Evolutionary conservation across 1,140 invertebrate species (phyloP), one percentile per base, ranked within the genome.

Genomic region (Chelonus insularis): DNA sequence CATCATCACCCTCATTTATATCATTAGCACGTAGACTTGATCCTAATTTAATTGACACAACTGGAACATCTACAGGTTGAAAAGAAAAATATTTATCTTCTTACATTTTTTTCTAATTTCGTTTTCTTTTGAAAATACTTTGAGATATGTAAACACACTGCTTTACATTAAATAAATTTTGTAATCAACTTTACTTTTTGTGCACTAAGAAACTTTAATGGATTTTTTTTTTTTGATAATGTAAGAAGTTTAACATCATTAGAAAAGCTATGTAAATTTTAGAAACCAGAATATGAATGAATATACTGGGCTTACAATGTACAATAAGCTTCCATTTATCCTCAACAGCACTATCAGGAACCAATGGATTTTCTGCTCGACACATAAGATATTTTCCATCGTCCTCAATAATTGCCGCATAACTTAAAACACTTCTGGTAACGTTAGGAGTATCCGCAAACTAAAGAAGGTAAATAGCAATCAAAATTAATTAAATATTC

Each of bases 331-430:
- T 83, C 83, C 83, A 84, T 59, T 82, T 82, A 65, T 89, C 86
- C 68, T 88, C 86, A 65, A 88, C 82, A 56, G 84, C 82, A 60
- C 86, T 84, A 62, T 81, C 81, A n/a, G 84, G 85, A 56, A 90
- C 83, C 43, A 81, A 78, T 50, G 84, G 84, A 76, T 90, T 90
- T 64, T 86, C 84, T 11, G 86, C 86, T n/a, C 86, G 83, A 71
- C 88, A 90, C 47, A 84, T 84, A 36, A 89, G 76, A 59, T 84
- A 82, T 63, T 88, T 86, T 14, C 86, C 84, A 51, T 85, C 80
- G 74, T 88, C 84, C 55, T 87, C 85, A 50, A 80, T 76, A 23
- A 71, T 81, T 3, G 85, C 81, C 79, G 4, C 87, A 70, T 39
- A 80, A 78, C 66, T 85, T 87, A 58, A 79, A 72, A 25, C 82